Evolutionary conservation across 2,797 vertebrate species (phyloP).

Genomic region (Scyliorhinus canicula): DNA sequence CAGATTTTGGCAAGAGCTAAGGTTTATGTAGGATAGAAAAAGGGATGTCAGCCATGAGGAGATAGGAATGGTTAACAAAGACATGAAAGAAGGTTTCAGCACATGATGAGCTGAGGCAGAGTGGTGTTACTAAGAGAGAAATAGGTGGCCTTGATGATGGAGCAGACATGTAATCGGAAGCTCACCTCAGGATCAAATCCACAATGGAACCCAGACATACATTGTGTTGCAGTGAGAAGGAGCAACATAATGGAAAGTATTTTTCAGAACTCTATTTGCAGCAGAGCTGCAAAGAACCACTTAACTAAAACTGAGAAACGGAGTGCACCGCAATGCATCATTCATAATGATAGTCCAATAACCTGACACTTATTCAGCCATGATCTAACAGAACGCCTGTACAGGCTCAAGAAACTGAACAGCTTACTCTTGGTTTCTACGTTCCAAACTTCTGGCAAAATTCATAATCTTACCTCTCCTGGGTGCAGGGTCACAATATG

Average conservation of each 20-base stretch:
- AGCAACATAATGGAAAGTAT: not conserved
- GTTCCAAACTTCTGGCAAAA: not conserved
- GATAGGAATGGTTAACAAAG: not conserved
- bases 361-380: not conserved
- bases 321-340: not conserved
- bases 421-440: not conserved
- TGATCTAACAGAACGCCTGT: not conserved
- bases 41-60: not conserved
- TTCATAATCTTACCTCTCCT: constrained; percentile 71
- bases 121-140: not conserved
- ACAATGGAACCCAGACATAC: not conserved
- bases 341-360: not conserved
- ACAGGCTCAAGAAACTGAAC: not conserved
- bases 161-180: no score
- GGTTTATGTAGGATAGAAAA: not conserved
- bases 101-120: not conserved
- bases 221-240: not conserved
- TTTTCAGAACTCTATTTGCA: not conserved
- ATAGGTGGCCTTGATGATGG: not conserved
- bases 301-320: not conserved
- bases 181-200: not conserved
- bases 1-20: not conserved
- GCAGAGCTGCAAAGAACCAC: not conserved
- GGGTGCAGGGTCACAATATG: constrained; percentile 74
- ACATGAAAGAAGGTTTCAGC: not conserved